Percentiles rank a stretch among this genome's conserved stretches.
Evolutionary conservation across 2,888 invertebrate genomes (phyloP).

Genomic region (Drosophila melanosoma): DNA sequence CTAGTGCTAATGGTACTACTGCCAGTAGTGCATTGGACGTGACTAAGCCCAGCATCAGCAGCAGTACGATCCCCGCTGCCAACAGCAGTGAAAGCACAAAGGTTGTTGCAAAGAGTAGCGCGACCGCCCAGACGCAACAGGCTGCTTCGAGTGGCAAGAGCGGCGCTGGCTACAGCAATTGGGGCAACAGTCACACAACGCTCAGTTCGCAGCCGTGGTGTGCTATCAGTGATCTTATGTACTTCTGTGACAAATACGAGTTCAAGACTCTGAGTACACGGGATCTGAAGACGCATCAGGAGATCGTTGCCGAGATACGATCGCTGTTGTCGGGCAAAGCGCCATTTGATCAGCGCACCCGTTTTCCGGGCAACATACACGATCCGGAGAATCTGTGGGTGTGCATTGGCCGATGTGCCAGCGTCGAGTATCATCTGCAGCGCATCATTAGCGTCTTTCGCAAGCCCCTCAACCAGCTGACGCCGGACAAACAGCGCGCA

Average conservation of each 20-base stretch:
- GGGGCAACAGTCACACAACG: slow-evolving; percentile 73
- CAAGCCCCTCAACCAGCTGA: slow-evolving; percentile 74
- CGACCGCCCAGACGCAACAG: slow-evolving; percentile 18
- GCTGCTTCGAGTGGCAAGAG: slow-evolving; percentile 30
- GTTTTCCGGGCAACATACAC: slow-evolving; percentile 79
- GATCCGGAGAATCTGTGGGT: slow-evolving; percentile 81
- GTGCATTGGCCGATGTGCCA: slow-evolving; percentile 81
- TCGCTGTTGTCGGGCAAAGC: slow-evolving; percentile 68
- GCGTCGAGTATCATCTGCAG: slow-evolving; percentile 80
- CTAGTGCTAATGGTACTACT: too few species aligned
- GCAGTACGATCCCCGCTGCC: not conserved
- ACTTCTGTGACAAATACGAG: slow-evolving; percentile 82
- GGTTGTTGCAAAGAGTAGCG: slow-evolving; percentile 22
- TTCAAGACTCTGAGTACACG: slow-evolving; percentile 74
- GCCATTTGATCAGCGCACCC: slow-evolving; percentile 77
- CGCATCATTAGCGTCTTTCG: slow-evolving; percentile 79
- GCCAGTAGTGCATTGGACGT: not conserved
- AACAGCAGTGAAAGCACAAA: slow-evolving; percentile 7
- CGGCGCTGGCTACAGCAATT: slow-evolving; percentile 73
- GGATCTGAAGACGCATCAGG: slow-evolving; percentile 73
- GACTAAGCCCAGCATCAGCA: slow-evolving; percentile 4
- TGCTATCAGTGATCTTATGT: slow-evolving; percentile 80
- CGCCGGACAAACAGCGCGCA: slow-evolving; percentile 79
- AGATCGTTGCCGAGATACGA: slow-evolving; percentile 75
- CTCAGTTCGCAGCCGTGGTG: slow-evolving; percentile 77